Conservation (phyloP, 2,888 invertebrate genomes). For the Dryobota labecula region DNA sequence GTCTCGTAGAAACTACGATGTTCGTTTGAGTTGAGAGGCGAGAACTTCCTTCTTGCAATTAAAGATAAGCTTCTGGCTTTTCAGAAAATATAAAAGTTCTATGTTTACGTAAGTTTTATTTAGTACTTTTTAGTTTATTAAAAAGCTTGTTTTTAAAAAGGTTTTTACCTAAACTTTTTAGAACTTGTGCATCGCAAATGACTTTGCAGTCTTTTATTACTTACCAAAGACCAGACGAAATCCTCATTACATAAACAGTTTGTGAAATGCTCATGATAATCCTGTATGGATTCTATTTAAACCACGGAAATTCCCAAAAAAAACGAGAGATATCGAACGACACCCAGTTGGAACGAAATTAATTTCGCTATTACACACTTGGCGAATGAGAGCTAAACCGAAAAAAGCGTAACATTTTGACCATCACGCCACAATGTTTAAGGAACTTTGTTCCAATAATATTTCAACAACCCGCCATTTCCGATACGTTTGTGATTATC, state of each 20-base stretch:
- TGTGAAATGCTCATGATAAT: background rate
- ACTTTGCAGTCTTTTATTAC: background rate
- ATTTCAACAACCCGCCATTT: background rate
- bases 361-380: background rate
- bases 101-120: too few species aligned
- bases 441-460: background rate
- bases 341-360: background rate
- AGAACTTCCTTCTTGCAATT: too few species aligned
- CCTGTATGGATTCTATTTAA: background rate
- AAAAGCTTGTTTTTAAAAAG: too few species aligned
- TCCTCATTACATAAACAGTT: background rate
- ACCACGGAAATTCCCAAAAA: background rate
- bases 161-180: too few species aligned
- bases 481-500: background rate
- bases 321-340: background rate
- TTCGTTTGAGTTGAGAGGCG: too few species aligned
- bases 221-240: background rate
- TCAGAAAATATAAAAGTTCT: too few species aligned
- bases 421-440: background rate
- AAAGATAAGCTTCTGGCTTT: too few species aligned
- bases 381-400: background rate
- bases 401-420: background rate
- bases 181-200: background rate
- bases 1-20: too few species aligned
- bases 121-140: too few species aligned